These are phyloP conservation scores for Malurus cyaneus DNA, from an alignment of 2,113 vertebrate genomes.

Conservation along the genomic window DNA sequence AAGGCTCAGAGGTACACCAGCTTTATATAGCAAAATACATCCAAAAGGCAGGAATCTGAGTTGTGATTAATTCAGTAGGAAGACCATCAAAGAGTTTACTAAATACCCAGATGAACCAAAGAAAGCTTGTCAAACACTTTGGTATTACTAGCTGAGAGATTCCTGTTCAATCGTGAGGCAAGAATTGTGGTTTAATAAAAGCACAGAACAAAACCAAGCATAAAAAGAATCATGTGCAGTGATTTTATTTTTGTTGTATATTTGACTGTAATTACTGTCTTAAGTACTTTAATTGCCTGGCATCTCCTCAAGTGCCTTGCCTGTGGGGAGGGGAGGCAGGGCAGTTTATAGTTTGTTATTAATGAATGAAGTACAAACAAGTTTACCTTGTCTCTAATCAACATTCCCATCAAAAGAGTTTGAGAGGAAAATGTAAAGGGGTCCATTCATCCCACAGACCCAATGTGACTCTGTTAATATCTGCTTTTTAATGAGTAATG, in stretches of 20 bases:
- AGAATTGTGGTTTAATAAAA: constrained; percentile 33
- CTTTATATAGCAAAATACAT: neutral
- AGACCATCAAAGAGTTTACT: neutral
- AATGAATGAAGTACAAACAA: constrained; percentile 60
- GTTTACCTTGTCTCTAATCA: constrained; percentile 55
- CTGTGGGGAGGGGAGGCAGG: constrained; percentile 54
- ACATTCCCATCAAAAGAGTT: constrained; percentile 24
- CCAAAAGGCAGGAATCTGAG: neutral
- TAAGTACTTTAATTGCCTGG: constrained; percentile 63
- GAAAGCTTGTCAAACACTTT: neutral
- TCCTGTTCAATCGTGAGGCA: neutral
- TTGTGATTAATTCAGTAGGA: neutral
- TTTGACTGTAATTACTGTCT: constrained; percentile 62
- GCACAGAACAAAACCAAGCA: constrained; percentile 38
- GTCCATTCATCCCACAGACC: neutral
- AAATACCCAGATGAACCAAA: neutral
- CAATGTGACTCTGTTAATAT: neutral
- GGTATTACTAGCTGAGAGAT: neutral
- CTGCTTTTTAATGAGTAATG: neutral
- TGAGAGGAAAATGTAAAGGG: neutral
- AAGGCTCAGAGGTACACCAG: neutral
- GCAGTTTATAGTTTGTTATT: constrained; percentile 57
- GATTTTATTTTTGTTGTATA: constrained; percentile 66
- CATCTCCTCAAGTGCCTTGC: constrained; percentile 49
- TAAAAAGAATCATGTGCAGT: constrained; percentile 32